A percentile compares a stretch with the other conserved stretches of the same genome.
These are phyloP conservation scores for Samia ricini DNA, from an alignment of 1,140 invertebrate species.

Conservation along the genomic window DNA sequence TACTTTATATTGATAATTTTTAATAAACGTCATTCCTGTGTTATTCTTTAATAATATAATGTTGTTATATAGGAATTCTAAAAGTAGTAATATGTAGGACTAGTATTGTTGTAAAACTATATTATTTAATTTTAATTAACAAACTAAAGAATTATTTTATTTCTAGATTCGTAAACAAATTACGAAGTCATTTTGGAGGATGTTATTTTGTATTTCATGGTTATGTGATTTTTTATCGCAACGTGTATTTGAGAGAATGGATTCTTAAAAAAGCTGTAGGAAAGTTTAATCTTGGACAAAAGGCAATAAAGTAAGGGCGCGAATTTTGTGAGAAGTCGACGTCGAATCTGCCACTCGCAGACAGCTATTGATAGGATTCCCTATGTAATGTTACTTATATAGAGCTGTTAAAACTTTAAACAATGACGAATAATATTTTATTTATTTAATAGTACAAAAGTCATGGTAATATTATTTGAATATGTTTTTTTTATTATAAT, in stretches of 20 bases:
- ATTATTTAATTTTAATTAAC: too few relatives aligned
- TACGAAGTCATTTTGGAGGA: neutral
- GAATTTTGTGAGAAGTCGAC: slow-evolving; percentile 68
- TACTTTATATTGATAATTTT: too few relatives aligned
- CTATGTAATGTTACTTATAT: slow-evolving; percentile 33
- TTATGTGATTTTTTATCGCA: slow-evolving; percentile 17
- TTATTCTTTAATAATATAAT: too few relatives aligned
- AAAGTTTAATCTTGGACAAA: slow-evolving; percentile 73
- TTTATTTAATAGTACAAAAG: too few relatives aligned
- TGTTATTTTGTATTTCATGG: neutral
- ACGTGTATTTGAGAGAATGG: slow-evolving; percentile 35
- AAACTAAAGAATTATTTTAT: too few relatives aligned
- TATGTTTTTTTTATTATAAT: too few relatives aligned
- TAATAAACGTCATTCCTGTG: too few relatives aligned
- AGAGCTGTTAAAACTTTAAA: slow-evolving; percentile 36
- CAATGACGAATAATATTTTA: neutral
- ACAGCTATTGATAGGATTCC: slow-evolving; percentile 72
- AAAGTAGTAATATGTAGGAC: too few relatives aligned
- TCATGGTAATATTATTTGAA: too few relatives aligned
- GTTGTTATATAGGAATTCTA: too few relatives aligned
- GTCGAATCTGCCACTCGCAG: slow-evolving; percentile 68
- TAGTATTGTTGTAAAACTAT: too few relatives aligned
- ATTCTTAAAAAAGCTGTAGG: slow-evolving; percentile 48
- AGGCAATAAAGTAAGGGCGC: slow-evolving; percentile 73
- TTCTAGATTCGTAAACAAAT: too few relatives aligned